Base-by-base conservation (phyloP, 2,797 vertebrate species). In the Chelmon rostratus region DNA sequence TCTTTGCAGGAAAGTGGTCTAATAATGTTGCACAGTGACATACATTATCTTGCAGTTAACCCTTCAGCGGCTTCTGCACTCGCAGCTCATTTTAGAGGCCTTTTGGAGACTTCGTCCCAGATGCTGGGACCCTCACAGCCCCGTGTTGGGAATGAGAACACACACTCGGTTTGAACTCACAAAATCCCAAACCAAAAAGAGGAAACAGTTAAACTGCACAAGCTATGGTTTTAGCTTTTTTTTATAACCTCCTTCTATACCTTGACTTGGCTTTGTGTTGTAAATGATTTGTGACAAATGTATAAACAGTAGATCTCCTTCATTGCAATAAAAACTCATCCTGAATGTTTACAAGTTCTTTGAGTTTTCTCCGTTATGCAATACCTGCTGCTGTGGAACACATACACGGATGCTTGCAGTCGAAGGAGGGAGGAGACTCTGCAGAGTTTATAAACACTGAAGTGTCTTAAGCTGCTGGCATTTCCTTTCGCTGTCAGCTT, bases 401-500 rank as follows among this genome's bases (percentile, higher is more conserved):
- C 8, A n/a, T 19, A 28, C 47, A 25, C 6, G 61, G 63, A 69
- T 58, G 70, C 83, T 71, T 59, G 46, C 5, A 77, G 50, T 28
- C 3, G 21, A 18, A 40, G 28, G 63, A 64, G 25, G 68, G 67
- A 68, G 57, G 57, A 75, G 53, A 46, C 57, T 74, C 21, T 63
- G 76, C 57, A 68, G 38, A 61, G 62, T 73, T 76, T 54, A 61
- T 80, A 85, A 90, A 91, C 91, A 86, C 1, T 68, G 44, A 78
- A 78, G 42, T 3, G 1, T 58, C 59, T 83, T 78, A 72, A 86
- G 49, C 78, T 68, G 68, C 53, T 89, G 90, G 84, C 70, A 93
- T 94, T 94, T 94, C 85, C 91, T 90, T 68, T 86, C 61, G 16
- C 35, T 79, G 73, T 86, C 62, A 57, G 56, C 79, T 59, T 79